phyloP scores from a whole-genome alignment of 2,888 invertebrate species.

The Cryptus viduatorius region DNA sequence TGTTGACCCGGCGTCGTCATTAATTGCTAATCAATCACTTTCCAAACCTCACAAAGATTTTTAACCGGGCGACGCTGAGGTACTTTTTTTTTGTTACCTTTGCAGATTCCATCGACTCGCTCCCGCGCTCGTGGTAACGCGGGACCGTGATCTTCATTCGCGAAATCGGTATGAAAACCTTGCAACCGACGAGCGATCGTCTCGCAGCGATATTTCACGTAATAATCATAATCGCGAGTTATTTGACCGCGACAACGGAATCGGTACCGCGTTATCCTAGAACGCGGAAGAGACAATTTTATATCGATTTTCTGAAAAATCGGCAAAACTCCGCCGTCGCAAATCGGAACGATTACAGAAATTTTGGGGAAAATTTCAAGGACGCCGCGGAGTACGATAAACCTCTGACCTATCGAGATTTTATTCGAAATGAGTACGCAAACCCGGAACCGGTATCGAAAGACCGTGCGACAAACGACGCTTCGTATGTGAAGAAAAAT shows the following conservation, averaged over 20 bases:
- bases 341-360: not conserved
- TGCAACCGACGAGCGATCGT: slow-evolving; percentile 32
- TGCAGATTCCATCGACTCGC: not conserved
- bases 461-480: not conserved
- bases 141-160: slow-evolving; percentile 26
- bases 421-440: not conserved
- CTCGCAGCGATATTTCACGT: slow-evolving; percentile 21
- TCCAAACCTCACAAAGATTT: not conserved
- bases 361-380: not conserved
- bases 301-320: slow-evolving; percentile 55
- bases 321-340: slow-evolving; percentile 31
- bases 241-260: slow-evolving; percentile 25
- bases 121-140: not conserved
- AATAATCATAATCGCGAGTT: slow-evolving; percentile 34
- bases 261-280: slow-evolving; percentile 13
- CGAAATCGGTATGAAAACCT: slow-evolving; percentile 57
- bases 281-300: slow-evolving; percentile 34
- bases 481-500: slow-evolving; percentile 9
- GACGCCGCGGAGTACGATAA: slow-evolving; percentile 44
- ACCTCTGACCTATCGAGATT: slow-evolving; percentile 29
- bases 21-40: slow-evolving; percentile 43
- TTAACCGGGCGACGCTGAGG: not conserved
- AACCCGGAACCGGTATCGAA: slow-evolving; percentile 7
- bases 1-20: slow-evolving; percentile 21
- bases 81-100: slow-evolving; percentile 2